Percentiles rank a stretch among this genome's conserved stretches.
Conservation (phyloP, 1,140 invertebrate genomes). For the Acromyrmex charruanus region DNA sequence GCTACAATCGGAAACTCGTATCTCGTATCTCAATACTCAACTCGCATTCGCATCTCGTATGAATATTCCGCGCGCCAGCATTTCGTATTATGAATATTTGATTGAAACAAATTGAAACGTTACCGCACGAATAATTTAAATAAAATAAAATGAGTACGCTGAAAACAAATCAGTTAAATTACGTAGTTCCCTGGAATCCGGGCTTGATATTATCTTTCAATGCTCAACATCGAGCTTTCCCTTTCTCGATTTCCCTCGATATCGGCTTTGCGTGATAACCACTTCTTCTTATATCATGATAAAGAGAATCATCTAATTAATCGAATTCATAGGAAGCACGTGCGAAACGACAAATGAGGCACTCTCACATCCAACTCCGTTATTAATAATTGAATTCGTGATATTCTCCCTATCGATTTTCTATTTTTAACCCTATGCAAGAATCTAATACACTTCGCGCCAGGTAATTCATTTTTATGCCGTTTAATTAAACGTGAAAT, state of each 20-base stretch:
- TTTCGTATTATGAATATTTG: slow-evolving; percentile 61
- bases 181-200: not conserved
- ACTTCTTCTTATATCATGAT: slow-evolving; percentile 32
- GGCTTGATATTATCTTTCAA: slow-evolving; percentile 28
- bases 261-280: slow-evolving; percentile 16
- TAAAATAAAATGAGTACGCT: slow-evolving; percentile 21
- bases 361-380: not conserved
- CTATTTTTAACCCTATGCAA: slow-evolving; percentile 23
- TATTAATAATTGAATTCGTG: slow-evolving; percentile 52
- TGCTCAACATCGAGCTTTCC: not conserved
- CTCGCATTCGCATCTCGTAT: slow-evolving; percentile 47
- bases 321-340: slow-evolving; percentile 34
- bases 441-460: slow-evolving; percentile 30
- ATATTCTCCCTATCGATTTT: slow-evolving; percentile 31
- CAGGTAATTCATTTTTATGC: slow-evolving; percentile 35
- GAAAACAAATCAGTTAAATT: slow-evolving; percentile 56
- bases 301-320: slow-evolving; percentile 48
- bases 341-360: slow-evolving; percentile 28
- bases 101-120: slow-evolving; percentile 56
- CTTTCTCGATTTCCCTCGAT: not conserved
- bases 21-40: slow-evolving; percentile 49
- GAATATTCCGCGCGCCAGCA: slow-evolving; percentile 37
- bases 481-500: slow-evolving; percentile 44
- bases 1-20: slow-evolving; percentile 49
- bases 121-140: slow-evolving; percentile 52